Evolutionary conservation across 2,797 vertebrate species (phyloP), one percentile per base, ranked within the genome.

Genomic region (Malacoraja senta): DNA sequence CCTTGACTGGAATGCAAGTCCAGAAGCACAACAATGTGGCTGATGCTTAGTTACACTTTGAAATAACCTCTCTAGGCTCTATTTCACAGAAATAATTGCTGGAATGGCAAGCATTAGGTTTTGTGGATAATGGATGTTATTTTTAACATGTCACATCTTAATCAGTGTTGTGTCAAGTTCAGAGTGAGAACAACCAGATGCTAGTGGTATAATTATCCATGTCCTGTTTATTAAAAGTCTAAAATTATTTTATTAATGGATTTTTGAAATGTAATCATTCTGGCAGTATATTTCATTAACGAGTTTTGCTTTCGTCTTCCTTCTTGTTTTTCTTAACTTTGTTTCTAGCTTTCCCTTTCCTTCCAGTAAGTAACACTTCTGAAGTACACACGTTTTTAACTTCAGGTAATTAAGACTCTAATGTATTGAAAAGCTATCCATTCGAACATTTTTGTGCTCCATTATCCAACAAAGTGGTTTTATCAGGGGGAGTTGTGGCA

Each of bases 241-340:
- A 35, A 88, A 68, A 35, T 88, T 88, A 19, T n/a, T 68, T 88
- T 88, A 17, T 19, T 32, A 68, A 15, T 88, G 38, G 35, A 74
- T 76, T 92, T 53, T 84, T 76, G 29, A 92, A 92, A 76, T 92
- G 71, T 92, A 44, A 92, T 13, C 90, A 44, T 76, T 71, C 72
- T 76, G 38, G 44, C 24, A 76, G 3, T 92, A 68, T 68, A 53
- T 92, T 76, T 92, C 38, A 76, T 92, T 76, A 92, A 92, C 72
- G 74, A 76, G 68, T 76, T 88, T 53, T 92, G 71, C 90, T 92
- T 91, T 76, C 72, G 6, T 76, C 71, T 92, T 91, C 4, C 65
- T 91, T n/a, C 90, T 92, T 92, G 90, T 92, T 92, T 92, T 92
- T 92, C 71, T 92, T 53, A 76, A 92, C 90, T 38, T 76, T 92